Percentiles rank a stretch among this genome's conserved stretches.
phyloP scores from a whole-genome alignment of 2,113 vertebrate genomes.

The Cranoglanis bouderius region DNA sequence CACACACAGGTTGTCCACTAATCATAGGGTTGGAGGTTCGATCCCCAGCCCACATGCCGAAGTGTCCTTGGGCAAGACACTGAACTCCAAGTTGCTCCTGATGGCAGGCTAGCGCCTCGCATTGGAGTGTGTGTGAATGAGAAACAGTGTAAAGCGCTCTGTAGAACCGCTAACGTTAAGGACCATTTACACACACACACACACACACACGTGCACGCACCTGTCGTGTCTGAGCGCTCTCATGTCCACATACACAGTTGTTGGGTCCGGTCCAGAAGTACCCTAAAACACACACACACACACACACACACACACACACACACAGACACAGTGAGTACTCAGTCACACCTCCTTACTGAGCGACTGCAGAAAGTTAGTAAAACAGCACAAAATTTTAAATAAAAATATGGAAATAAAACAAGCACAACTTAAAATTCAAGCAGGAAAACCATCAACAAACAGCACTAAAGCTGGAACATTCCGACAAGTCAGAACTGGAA shows the following conservation, averaged over 20 bases:
- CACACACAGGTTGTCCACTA: background rate
- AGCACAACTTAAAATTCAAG: background rate
- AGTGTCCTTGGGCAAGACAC: no score
- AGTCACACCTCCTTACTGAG: background rate
- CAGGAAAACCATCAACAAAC: background rate
- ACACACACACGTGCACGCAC: conserved; percentile 66
- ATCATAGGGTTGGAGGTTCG: no score
- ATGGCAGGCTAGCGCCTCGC: no score
- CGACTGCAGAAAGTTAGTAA: background rate
- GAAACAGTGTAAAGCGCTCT: no score
- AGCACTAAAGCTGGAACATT: no score
- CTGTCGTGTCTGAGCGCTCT: conserved; percentile 96
- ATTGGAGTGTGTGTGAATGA: no score
- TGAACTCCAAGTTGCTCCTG: no score
- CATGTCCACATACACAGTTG: conserved; percentile 98
- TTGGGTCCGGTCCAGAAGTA: conserved; percentile 96
- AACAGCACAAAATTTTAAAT: background rate
- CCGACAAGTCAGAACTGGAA: background rate
- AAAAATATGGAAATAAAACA: background rate
- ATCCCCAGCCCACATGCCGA: no score
- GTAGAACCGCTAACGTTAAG: no score
- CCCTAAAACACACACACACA: conserved; percentile 77
- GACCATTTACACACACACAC: background rate
- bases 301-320: background rate
- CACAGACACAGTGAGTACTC: background rate